A percentile compares a stretch with the other conserved stretches of the same genome.
Conservation (phyloP, 2,888 invertebrate species). For the Phengaris arion region DNA sequence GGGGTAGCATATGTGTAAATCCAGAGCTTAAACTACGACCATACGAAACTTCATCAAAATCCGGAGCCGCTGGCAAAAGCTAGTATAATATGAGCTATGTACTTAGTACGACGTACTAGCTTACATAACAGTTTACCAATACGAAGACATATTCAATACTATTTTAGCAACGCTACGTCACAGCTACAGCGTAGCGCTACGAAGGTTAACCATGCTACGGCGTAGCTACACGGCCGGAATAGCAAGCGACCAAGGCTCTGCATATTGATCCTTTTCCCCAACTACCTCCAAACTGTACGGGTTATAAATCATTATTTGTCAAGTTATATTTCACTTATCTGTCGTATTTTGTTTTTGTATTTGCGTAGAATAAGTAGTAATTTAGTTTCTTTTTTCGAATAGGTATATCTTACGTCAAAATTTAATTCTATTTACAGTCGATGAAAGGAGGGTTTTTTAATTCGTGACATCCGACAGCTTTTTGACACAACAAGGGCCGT, state of each 20-base stretch:
- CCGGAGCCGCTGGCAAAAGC: no score
- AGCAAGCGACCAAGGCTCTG: background rate
- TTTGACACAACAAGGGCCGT: no score
- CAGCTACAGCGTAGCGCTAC: slow-evolving; percentile 4
- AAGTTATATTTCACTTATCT: slow-evolving; percentile 12
- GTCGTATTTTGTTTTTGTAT: background rate
- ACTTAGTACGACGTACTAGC: no score
- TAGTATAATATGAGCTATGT: no score
- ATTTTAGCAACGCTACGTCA: background rate
- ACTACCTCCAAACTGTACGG: background rate
- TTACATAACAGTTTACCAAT: no score
- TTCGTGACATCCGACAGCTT: no score
- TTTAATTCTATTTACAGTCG: background rate
- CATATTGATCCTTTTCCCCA: slow-evolving; percentile 15
- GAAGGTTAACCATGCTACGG: slow-evolving; percentile 18
- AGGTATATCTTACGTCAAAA: background rate
- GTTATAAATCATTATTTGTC: slow-evolving; percentile 16
- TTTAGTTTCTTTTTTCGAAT: background rate
- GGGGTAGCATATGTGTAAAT: no score
- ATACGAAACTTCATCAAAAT: no score
- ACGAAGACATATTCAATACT: no score
- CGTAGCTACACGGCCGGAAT: slow-evolving; percentile 19
- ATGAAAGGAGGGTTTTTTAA: background rate
- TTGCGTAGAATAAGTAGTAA: background rate
- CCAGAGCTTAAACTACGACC: no score